Conservation (phyloP, 2,888 invertebrate genomes). For the Mantis religiosa region DNA sequence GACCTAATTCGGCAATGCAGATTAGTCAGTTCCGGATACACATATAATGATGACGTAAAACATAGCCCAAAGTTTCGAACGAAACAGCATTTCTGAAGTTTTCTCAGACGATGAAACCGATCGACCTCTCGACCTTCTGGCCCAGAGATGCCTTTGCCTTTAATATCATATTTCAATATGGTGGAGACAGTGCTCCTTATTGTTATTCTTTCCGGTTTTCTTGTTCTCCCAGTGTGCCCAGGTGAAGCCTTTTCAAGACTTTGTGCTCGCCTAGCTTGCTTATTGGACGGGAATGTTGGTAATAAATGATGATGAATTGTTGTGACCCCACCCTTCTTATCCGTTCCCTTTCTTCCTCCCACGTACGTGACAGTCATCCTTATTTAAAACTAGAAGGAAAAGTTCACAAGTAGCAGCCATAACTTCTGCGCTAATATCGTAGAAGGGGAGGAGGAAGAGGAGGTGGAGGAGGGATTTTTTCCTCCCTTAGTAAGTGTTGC, state of each 20-base stretch:
- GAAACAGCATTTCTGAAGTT: neutral
- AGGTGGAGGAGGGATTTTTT: too few species aligned
- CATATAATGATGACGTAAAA: neutral
- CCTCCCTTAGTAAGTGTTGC: neutral
- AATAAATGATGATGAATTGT: constrained; percentile 30
- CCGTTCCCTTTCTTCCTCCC: neutral
- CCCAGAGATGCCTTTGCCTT: neutral
- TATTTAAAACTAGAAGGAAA: constrained; percentile 27
- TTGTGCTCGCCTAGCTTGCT: neutral
- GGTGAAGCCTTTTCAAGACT: neutral
- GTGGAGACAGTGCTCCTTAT: neutral
- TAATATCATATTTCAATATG: neutral
- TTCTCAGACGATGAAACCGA: neutral
- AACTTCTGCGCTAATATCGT: constrained; percentile 20
- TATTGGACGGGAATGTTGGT: constrained; percentile 28
- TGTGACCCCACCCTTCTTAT: constrained; percentile 1
- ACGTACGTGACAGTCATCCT: constrained; percentile 27
- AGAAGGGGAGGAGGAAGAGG: neutral
- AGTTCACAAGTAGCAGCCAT: constrained; percentile 25
- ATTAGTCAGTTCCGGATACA: too few species aligned
- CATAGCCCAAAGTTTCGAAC: neutral
- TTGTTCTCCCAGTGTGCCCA: neutral
- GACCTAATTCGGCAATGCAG: too few species aligned
- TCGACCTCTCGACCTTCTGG: neutral
- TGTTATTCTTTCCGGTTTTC: neutral